phyloP scores from a whole-genome alignment of 1,140 invertebrate genomes.

The Metopolophium dirhodum region DNA sequence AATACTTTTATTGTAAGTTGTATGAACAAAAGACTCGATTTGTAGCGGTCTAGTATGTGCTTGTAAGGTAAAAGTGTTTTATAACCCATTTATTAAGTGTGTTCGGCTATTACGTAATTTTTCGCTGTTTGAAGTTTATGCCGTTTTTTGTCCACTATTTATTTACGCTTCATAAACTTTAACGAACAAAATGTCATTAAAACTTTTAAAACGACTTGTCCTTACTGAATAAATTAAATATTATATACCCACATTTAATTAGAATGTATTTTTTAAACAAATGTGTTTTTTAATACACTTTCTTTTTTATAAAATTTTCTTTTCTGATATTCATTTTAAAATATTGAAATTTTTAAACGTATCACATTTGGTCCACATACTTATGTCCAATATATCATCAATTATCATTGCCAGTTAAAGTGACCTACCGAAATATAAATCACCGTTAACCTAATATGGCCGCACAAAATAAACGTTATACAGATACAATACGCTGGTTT shows the following conservation, averaged over 20 bases:
- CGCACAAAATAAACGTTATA: not conserved
- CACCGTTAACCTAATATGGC: too few species aligned
- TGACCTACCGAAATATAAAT: not conserved
- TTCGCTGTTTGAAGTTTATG: not conserved
- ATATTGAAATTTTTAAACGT: not conserved
- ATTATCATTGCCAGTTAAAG: not conserved
- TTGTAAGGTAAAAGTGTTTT: conserved; percentile 27
- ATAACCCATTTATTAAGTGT: not conserved
- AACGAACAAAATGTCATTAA: not conserved
- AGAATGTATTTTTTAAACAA: not conserved
- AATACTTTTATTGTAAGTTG: not conserved
- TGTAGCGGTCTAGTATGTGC: not conserved
- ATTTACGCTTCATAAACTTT: not conserved
- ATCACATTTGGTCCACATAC: not conserved
- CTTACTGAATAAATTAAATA: not conserved
- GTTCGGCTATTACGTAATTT: not conserved
- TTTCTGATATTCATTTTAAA: too few species aligned
- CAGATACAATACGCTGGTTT: not conserved
- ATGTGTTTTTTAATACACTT: not conserved
- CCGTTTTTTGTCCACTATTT: not conserved
- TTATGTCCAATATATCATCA: too few species aligned
- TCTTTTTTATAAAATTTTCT: not conserved
- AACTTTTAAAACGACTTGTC: not conserved
- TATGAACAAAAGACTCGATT: not conserved
- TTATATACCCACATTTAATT: not conserved